phyloP scores from a whole-genome alignment of 2,113 vertebrate species.

The Saguinus imperator region DNA sequence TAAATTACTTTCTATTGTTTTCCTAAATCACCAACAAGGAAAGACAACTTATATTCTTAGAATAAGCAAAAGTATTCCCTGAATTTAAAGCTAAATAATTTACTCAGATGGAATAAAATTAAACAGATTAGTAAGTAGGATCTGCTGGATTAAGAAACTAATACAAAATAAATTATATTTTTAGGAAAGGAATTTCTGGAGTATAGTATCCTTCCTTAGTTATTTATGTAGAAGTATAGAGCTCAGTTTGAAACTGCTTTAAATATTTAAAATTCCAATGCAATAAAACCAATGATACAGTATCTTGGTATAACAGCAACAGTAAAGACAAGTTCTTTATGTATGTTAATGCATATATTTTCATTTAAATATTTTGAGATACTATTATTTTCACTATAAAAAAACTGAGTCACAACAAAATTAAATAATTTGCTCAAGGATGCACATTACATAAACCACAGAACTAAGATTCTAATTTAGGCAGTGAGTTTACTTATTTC shows the following conservation, averaged over 20 bases:
- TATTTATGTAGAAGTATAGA: background rate
- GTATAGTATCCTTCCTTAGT: background rate
- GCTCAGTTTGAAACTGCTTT: background rate
- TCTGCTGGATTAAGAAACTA: background rate
- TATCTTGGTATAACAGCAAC: background rate
- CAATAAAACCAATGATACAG: background rate
- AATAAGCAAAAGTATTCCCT: background rate
- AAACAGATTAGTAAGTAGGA: background rate
- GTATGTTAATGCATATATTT: background rate
- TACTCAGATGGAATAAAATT: background rate
- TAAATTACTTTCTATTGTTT: background rate
- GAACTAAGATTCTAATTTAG: background rate
- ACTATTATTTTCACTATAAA: background rate
- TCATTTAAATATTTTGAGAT: background rate
- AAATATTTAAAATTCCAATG: background rate
- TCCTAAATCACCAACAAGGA: background rate
- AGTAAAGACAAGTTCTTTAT: background rate
- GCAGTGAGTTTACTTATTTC: background rate
- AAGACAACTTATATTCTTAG: background rate
- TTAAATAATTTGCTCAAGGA: background rate
- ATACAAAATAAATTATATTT: background rate
- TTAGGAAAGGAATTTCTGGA: background rate
- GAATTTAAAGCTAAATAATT: background rate
- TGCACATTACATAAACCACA: background rate
- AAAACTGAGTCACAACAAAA: background rate